Conservation (phyloP, 2,797 vertebrate species). For the Tadarida brasiliensis region DNA sequence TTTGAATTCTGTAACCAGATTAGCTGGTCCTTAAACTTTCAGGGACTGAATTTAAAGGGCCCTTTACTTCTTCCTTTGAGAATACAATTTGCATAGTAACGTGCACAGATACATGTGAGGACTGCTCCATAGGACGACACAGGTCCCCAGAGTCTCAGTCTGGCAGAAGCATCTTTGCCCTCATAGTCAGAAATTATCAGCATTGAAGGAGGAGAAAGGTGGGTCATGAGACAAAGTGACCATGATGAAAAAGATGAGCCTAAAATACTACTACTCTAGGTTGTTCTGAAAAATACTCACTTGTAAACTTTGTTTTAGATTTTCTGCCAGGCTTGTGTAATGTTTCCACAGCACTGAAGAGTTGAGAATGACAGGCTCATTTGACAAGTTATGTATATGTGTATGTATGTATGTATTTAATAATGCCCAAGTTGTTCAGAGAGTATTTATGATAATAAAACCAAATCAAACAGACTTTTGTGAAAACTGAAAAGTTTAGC, state of each 20-base stretch:
- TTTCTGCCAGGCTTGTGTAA: not conserved
- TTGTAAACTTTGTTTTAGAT: not conserved
- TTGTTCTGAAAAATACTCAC: not conserved
- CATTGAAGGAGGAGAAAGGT: not conserved
- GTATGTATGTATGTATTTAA: no score
- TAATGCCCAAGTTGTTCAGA: not conserved
- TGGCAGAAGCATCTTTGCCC: not conserved
- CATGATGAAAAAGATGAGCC: not conserved
- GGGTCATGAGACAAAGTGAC: not conserved
- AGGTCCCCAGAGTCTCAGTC: not conserved
- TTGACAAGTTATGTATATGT: not conserved
- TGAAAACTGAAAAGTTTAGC: not conserved
- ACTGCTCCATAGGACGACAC: not conserved
- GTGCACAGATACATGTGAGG: not conserved
- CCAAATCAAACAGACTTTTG: not conserved
- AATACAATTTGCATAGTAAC: not conserved
- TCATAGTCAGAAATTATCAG: not conserved
- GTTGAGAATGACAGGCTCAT: not conserved
- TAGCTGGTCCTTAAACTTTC: conserved; percentile 6
- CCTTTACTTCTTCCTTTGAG: not conserved
- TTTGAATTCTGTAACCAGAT: conserved; percentile 70
- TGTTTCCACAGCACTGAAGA: not conserved
- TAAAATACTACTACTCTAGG: not conserved
- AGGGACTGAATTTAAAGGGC: not conserved
- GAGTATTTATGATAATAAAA: not conserved